Evolutionary conservation across 2,113 vertebrate genomes (phyloP), one percentile per base, ranked within the genome.

Genomic region (Cyprinodon tularosa): DNA sequence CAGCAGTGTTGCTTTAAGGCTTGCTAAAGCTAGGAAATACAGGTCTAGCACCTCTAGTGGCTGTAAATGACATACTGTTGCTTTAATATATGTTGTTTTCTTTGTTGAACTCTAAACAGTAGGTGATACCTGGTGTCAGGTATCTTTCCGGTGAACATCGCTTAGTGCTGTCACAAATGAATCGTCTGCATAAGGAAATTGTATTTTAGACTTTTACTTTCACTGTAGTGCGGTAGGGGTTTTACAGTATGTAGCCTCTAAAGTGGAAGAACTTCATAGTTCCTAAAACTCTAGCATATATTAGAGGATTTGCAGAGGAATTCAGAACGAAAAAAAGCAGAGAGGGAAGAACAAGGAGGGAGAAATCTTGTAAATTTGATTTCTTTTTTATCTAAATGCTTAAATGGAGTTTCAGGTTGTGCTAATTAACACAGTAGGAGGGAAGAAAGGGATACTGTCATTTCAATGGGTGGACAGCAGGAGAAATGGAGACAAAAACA

Each of bases 381-480:
- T 36, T 2, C 50, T 47, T 6, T 45, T 75, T 17, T 37, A 63
- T 76, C 70, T 13, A 69, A 66, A 66, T 1, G 20, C 40, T 71
- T 67, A 47, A 73, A 74, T 73, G 78, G 3, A 60, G 50, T 74
- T 81, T 71, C 47, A 74, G 74, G 53, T 48, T 4, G 29, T 68
- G 68, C 62, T 82, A 65, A 72, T 63, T 40, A 48, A 75, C 82
- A 62, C 83, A 20, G 72, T 74, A 78, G 86, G 80, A 70, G 64
- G 64, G 53, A 29, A 53, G 48, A 82, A 71, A 77, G 37, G 74
- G 71, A 76, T 74, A 78, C 74, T 71, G 78, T 76, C 69, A 72
- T 66, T 72, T 72, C 68, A 84, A 80, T 69, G 64, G 45, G 13
- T 36, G 48, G 39, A 62, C 64, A 76, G 67, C 63, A 36, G 38